Conservation (phyloP, 2,888 invertebrate species). For the Altica lythri region DNA sequence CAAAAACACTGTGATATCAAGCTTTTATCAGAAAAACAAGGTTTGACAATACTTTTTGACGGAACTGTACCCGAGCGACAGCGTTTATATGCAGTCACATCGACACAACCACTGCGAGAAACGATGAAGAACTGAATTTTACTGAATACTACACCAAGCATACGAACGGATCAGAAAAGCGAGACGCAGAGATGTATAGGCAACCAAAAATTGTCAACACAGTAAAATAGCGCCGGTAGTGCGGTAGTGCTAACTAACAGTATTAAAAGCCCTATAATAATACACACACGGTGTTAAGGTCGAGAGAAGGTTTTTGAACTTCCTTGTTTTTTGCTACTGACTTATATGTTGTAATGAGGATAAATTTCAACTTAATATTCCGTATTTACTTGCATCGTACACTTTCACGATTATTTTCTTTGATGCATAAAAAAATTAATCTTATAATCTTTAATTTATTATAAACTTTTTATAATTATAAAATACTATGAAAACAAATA, state of each 20-base stretch:
- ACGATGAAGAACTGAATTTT: conserved; percentile 35
- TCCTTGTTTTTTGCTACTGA: too few relatives aligned
- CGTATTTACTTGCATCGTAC: too few relatives aligned
- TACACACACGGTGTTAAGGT: conserved; percentile 40
- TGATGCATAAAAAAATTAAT: too few relatives aligned
- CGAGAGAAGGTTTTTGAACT: conserved; percentile 28
- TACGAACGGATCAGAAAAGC: conserved; percentile 2
- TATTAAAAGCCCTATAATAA: conserved; percentile 15
- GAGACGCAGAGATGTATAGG: conserved; percentile 23
- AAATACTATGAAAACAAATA: too few relatives aligned
- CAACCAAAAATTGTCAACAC: conserved; percentile 23
- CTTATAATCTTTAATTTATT: too few relatives aligned
- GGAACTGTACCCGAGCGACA: conserved; percentile 27
- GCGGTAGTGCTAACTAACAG: conserved; percentile 5
- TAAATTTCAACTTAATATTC: too few relatives aligned
- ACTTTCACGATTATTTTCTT: too few relatives aligned
- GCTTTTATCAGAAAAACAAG: conserved; percentile 14
- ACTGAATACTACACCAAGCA: background rate
- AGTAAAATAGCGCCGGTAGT: conserved; percentile 21
- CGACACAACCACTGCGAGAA: conserved; percentile 11
- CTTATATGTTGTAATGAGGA: too few relatives aligned
- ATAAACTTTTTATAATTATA: too few relatives aligned
- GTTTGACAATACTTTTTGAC: conserved; percentile 18
- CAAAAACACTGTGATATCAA: conserved; percentile 17
- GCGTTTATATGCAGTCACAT: conserved; percentile 4